Conservation (phyloP, 2,888 invertebrate species). For the Pseudococcus longispinus region DNA sequence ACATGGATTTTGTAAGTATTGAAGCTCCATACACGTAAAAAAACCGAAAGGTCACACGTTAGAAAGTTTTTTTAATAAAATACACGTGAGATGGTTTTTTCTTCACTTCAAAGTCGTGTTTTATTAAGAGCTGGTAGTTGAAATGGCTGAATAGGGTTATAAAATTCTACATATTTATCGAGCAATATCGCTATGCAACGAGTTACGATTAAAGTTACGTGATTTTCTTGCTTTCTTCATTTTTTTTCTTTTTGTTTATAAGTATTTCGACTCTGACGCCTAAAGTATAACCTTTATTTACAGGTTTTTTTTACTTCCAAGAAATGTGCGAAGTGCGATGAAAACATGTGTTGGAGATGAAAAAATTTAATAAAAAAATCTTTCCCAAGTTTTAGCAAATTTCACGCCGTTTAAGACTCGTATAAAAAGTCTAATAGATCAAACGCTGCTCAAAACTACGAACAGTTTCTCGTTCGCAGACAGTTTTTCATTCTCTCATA, state of each 20-base stretch:
- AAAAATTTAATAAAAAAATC: not conserved
- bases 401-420: not conserved
- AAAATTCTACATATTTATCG: not conserved
- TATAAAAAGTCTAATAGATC: not conserved
- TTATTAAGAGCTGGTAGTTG: not conserved
- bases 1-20: no score
- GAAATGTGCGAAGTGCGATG: not conserved
- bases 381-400: not conserved
- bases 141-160: not conserved
- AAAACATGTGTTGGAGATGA: no score
- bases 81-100: not conserved
- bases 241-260: not conserved
- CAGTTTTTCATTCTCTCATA: not conserved
- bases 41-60: not conserved
- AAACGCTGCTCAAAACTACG: not conserved
- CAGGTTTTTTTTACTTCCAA: not conserved
- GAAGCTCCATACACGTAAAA: not conserved
- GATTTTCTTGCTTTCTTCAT: not conserved
- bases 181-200: not conserved
- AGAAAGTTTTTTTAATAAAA: not conserved
- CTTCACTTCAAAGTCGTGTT: not conserved
- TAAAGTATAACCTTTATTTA: not conserved
- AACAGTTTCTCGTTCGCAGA: no score
- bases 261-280: not conserved
- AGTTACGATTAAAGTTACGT: constrained; percentile 14